These are phyloP conservation scores for Ceratina japonica DNA, from an alignment of 1,140 invertebrate species.

Conservation along the genomic window DNA sequence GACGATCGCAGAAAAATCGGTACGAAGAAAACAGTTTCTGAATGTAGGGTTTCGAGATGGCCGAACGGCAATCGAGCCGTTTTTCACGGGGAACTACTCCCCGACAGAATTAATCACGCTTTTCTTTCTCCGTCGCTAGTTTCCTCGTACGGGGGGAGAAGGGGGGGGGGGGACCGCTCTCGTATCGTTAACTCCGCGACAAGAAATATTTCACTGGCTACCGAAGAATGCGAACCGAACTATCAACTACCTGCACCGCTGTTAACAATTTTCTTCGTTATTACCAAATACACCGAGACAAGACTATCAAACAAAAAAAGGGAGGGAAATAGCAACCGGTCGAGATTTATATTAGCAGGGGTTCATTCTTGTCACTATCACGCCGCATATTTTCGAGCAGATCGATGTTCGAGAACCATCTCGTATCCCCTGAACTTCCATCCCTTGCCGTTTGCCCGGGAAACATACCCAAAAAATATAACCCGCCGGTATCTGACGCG, in stretches of 20 bases:
- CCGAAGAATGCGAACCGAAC: neutral
- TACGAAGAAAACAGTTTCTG: slow-evolving; percentile 7
- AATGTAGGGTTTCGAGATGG: slow-evolving; percentile 4
- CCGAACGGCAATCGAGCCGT: slow-evolving; percentile 37
- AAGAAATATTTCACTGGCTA: slow-evolving; percentile 14
- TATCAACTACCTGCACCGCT: neutral
- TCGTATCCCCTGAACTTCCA: slow-evolving; percentile 22
- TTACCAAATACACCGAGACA: neutral
- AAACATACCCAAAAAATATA: slow-evolving; percentile 61
- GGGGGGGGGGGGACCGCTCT: neutral
- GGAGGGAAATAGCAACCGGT: slow-evolving; percentile 32
- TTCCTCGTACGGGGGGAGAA: too few species aligned
- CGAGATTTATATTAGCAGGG: slow-evolving; percentile 56
- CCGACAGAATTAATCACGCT: slow-evolving; percentile 53
- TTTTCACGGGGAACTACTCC: slow-evolving; percentile 54
- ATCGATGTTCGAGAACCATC: slow-evolving; percentile 37
- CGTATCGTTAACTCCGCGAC: slow-evolving; percentile 21
- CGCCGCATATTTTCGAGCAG: slow-evolving; percentile 17
- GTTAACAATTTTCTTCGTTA: slow-evolving; percentile 22
- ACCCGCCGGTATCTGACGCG: slow-evolving; percentile 52
- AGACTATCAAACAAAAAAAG: slow-evolving; percentile 30
- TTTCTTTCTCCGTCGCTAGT: slow-evolving; percentile 22
- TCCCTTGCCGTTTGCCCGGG: slow-evolving; percentile 40
- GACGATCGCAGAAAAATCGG: neutral
- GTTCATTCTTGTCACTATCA: slow-evolving; percentile 35